phyloP scores from a whole-genome alignment of 2,113 vertebrate species.

The Colaptes auratus region DNA sequence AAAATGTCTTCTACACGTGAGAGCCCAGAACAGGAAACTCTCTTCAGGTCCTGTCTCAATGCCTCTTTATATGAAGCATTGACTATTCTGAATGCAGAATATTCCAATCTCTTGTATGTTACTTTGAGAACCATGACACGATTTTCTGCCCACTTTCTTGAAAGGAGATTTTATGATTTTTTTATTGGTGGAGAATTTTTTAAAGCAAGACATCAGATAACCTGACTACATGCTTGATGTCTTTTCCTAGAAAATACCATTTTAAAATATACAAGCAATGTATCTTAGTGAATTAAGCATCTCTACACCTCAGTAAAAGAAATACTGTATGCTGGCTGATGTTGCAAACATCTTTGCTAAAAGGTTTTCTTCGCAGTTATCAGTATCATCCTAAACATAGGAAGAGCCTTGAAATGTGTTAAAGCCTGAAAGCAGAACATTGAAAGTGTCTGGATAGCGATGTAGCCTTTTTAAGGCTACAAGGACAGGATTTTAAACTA shows the following conservation, averaged over 20 bases:
- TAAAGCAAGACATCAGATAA: not conserved
- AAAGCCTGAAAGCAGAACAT: not conserved
- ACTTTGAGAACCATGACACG: not conserved
- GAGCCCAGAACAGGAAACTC: not conserved
- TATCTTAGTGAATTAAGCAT: not conserved
- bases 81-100: not conserved
- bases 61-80: not conserved
- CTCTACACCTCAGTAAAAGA: not conserved
- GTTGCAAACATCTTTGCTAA: not conserved
- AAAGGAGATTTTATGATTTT: not conserved
- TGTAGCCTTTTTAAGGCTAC: constrained; percentile 1
- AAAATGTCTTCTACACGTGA: not conserved
- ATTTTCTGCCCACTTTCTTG: not conserved
- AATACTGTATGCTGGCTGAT: not conserved
- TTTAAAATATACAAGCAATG: not conserved
- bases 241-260: not conserved
- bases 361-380: not conserved
- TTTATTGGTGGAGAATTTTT: not conserved
- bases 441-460: constrained; percentile 1
- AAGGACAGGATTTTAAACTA: constrained; percentile 6
- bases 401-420: not conserved
- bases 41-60: not conserved
- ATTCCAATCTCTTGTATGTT: not conserved
- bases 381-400: not conserved
- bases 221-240: not conserved